These are phyloP conservation scores for Muntiacus reevesi DNA, from an alignment of 2,113 vertebrate species.

Conservation along the genomic window DNA sequence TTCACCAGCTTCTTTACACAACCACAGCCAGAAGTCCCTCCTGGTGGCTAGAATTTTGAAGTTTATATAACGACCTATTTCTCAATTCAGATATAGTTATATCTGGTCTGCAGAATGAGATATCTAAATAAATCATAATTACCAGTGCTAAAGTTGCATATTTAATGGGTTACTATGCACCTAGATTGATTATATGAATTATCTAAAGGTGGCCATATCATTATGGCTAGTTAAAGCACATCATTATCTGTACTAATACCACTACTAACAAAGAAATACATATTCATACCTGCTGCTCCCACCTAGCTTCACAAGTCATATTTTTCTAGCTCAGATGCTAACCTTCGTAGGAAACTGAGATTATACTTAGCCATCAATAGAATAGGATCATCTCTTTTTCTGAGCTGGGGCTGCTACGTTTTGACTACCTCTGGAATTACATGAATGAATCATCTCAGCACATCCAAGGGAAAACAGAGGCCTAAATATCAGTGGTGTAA, in stretches of 20 bases:
- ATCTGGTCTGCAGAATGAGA: not conserved
- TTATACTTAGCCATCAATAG: not conserved
- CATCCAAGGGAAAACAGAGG: not conserved
- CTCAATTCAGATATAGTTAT: slow-evolving; percentile 24
- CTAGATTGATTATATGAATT: not conserved
- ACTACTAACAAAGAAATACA: not conserved
- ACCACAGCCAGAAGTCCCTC: not conserved
- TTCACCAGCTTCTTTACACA: not conserved
- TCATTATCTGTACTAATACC: not conserved
- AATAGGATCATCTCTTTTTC: not conserved
- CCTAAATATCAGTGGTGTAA: not conserved
- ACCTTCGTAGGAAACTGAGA: not conserved
- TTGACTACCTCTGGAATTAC: not conserved
- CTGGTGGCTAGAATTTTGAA: not conserved
- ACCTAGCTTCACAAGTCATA: not conserved
- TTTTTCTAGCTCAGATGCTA: not conserved
- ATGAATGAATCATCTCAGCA: not conserved
- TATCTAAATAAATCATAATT: not conserved
- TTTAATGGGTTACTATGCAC: not conserved
- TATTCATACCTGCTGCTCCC: not conserved
- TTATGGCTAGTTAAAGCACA: not conserved
- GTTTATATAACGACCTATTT: not conserved
- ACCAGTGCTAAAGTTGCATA: not conserved
- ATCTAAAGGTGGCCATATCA: not conserved
- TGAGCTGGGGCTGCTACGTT: not conserved